Base-by-base conservation (phyloP, 2,113 vertebrate genomes). In the Tapirus terrestris region DNA sequence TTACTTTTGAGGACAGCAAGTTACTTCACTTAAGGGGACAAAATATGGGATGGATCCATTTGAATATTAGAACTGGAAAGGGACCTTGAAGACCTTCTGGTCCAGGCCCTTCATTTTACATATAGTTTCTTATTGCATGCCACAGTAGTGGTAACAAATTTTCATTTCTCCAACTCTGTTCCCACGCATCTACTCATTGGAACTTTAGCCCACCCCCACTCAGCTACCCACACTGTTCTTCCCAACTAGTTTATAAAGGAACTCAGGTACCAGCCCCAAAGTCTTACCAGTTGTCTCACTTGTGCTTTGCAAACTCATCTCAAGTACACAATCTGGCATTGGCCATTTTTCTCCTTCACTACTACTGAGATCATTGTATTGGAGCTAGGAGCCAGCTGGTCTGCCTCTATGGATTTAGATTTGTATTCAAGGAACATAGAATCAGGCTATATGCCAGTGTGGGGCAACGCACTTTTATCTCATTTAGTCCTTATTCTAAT, bases 1-100 rank as follows among this genome's bases (percentile, higher is more conserved):
- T 96, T 96, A 63, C 53, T 89, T 91, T 91, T 87, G 81, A 94
- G 68, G 36, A 94, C 80, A 96, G 21, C n/a, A 29, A 81, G 45
- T 91, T 72, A 86, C 86, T 96, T 98, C 31, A 85, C 45, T 91
- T 93, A 53, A 61, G 53, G 56, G 45, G 13, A 56, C 31, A 73
- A 84, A 96, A 94, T 93, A 58, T 27, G 8, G 17, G 60, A 29
- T 72, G 33, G 31, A 89, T 93, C 8, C 31, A 86, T 91, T 91
- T 85, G 60, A 95, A 43, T 89, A 89, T 89, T 77, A 76, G 17
- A 89, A 92, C 61, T 58, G 23, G 58, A 89, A 95, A 92, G 39
- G 2, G n/a, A 45, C 43, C 51, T 67, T 68, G 45, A 93, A 95
- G 53, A 80, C 36, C 31, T 94, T 89, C 72, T 89, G 53, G 12